Evolutionary conservation across 2,113 vertebrate genomes (phyloP).

Genomic region (Cinclus mexicanus): DNA sequence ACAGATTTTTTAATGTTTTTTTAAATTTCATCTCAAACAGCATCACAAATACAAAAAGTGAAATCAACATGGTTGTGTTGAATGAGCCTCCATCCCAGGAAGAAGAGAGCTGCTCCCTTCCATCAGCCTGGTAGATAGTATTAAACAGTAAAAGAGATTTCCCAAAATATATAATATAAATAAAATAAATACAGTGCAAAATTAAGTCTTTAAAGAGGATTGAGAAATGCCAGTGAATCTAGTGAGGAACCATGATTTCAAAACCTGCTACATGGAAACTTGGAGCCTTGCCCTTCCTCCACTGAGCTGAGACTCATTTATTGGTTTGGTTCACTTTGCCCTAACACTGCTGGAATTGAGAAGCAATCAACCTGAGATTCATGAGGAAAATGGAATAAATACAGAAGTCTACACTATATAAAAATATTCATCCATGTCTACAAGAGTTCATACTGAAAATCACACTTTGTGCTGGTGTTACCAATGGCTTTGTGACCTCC

Average conservation of each 20-base stretch:
- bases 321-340: background rate
- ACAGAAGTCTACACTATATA: background rate
- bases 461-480: background rate
- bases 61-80: background rate
- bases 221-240: background rate
- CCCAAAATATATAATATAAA: background rate
- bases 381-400: accelerated
- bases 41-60: background rate
- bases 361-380: background rate
- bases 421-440: background rate
- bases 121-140: background rate
- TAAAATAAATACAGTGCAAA: background rate
- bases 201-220: background rate
- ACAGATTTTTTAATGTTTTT: background rate
- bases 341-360: background rate
- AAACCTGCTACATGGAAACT: background rate
- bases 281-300: background rate
- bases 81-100: background rate
- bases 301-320: background rate
- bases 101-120: background rate
- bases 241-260: background rate
- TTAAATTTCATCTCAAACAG: background rate
- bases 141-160: background rate
- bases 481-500: background rate
- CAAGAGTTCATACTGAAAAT: background rate